A percentile compares a stretch with the other conserved stretches of the same genome.
phyloP scores from a whole-genome alignment of 2,797 vertebrate genomes.

The Neosilurus hyrtlii region DNA sequence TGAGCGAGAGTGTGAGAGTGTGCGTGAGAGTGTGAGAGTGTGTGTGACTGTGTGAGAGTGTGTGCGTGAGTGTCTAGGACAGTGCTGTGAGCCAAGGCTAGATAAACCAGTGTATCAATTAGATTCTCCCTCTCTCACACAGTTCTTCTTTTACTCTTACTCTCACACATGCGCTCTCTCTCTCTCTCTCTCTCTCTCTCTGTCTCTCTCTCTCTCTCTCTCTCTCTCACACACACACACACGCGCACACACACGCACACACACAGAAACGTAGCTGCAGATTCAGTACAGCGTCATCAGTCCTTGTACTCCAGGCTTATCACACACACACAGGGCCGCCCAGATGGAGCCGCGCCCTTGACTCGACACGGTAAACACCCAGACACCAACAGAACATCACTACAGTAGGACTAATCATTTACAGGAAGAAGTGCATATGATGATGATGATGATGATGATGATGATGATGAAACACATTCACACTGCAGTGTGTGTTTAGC shows the following conservation, averaged over 20 bases:
- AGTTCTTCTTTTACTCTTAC: background rate
- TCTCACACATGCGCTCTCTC: background rate
- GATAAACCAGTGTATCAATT: slow-evolving; percentile 34
- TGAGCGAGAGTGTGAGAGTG: too few relatives aligned
- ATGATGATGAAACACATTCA: background rate
- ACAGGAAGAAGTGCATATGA: background rate
- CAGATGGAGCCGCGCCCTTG: slow-evolving; percentile 77
- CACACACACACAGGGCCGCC: slow-evolving; percentile 64
- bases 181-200: background rate
- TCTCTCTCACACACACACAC: slow-evolving; percentile 43
- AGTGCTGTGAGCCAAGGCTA: slow-evolving; percentile 38
- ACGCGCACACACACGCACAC: slow-evolving; percentile 61
- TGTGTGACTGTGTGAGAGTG: too few relatives aligned
- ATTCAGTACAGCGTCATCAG: slow-evolving; percentile 64
- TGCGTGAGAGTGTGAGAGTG: too few relatives aligned
- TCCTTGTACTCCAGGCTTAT: slow-evolving; percentile 81
- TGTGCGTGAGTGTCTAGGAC: too few relatives aligned
- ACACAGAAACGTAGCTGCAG: slow-evolving; percentile 48
- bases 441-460: background rate
- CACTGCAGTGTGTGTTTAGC: background rate
- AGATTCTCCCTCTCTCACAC: background rate
- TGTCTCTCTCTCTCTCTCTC: background rate
- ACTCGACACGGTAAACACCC: slow-evolving; percentile 57
- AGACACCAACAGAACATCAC: background rate
- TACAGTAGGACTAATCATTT: background rate